A percentile compares a stretch with the other conserved stretches of the same genome.
phyloP scores from a whole-genome alignment of 2,888 invertebrate species.

The Zaprionus bogoriensis region DNA sequence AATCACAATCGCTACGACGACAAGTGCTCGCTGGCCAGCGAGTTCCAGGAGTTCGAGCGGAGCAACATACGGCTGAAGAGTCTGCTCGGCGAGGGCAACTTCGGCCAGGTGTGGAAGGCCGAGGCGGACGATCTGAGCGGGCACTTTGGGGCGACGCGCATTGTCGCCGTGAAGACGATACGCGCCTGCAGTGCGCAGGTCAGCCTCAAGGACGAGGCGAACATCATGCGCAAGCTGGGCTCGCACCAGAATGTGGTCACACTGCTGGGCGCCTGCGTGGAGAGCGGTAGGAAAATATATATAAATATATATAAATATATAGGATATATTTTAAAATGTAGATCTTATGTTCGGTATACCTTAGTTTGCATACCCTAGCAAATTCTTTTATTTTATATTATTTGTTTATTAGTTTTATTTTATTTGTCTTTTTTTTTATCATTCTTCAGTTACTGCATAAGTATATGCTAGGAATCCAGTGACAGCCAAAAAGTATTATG shows the following conservation, averaged over 20 bases:
- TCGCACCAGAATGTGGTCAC: conserved; percentile 93
- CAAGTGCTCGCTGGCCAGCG: conserved; percentile 79
- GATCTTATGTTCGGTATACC: too few relatives aligned
- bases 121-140: conserved; percentile 91
- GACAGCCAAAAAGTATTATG: too few relatives aligned
- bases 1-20: conserved; percentile 75
- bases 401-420: too few relatives aligned
- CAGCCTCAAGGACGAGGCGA: conserved; percentile 90
- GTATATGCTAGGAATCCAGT: too few relatives aligned
- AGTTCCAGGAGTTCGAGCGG: conserved; percentile 88
- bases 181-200: conserved; percentile 90
- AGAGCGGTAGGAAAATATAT: conserved; percentile 86
- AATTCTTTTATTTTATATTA: too few relatives aligned
- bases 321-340: too few relatives aligned
- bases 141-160: conserved; percentile 89
- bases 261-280: conserved; percentile 91
- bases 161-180: conserved; percentile 93
- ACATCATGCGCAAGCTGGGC: conserved; percentile 92
- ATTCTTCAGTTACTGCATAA: too few relatives aligned
- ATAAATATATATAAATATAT: not conserved
- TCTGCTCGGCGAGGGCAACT: conserved; percentile 92
- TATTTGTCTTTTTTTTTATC: too few relatives aligned
- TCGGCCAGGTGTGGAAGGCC: conserved; percentile 94
- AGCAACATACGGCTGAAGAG: conserved; percentile 90
- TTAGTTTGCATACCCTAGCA: too few relatives aligned